Evolutionary conservation across 2,113 vertebrate species (phyloP), one percentile per base, ranked within the genome.

Genomic region (Lampris incognitus): DNA sequence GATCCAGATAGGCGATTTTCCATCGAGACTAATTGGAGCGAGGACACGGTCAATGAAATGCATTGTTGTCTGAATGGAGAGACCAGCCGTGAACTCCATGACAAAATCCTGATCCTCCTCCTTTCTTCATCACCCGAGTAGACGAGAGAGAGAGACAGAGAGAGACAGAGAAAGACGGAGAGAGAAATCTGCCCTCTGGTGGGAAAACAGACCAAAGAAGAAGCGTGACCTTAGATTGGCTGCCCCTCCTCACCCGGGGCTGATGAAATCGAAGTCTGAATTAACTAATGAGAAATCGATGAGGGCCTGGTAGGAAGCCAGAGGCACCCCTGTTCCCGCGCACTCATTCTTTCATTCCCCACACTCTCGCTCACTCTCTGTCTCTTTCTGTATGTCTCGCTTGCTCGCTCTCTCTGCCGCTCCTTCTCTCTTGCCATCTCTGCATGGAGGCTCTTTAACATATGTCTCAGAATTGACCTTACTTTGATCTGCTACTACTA

Each of bases 221-320:
- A 78, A 79, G 73, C 68, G 72, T 9, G 52, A 76, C 66, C 73
- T 89, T 83, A 49, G 74, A 24, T 88, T 89, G 82, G 80, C 76
- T 24, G 76, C 70, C 78, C 77, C 48, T 75, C 73, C 84, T 73
- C 46, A 48, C 59, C 6, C 73, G 0, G 0, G 55, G 72, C 78
- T 85, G 75, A 80, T 81, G 89, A 81, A 89, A 89, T 85, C 51
- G 51, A 87, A 81, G 78, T 75, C 81, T 88, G 85, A 76, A 82
- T 87, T 82, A 76, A 69, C 85, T 91, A 88, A 91, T 91, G 81
- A 88, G 83, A 83, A 91, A 91, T 92, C 87, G 85, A 90, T 90
- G 85, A 66, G 76, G 54, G 69, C 77, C 67, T 66, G 51, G 80
- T 63, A 62, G 62, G 72, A 78, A 11, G 72, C 85, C 84, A 1